A percentile compares a stretch with the other conserved stretches of the same genome.
Conservation (phyloP, 2,888 invertebrate genomes). For the Ectemnius continuus region DNA sequence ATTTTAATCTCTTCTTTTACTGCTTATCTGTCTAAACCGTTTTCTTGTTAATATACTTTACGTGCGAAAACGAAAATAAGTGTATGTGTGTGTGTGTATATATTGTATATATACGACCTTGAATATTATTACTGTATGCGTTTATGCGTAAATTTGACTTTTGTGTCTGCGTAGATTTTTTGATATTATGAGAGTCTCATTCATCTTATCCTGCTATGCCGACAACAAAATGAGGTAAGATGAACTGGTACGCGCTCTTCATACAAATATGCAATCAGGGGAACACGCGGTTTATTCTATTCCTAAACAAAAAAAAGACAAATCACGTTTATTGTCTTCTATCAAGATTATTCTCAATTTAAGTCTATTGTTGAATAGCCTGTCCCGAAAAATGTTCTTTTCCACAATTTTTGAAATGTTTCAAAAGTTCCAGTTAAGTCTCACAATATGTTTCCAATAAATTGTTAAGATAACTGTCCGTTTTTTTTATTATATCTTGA, state of each 20-base stretch:
- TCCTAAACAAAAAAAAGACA: slow-evolving; percentile 68
- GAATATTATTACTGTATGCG: slow-evolving; percentile 15
- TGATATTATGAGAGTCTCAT: slow-evolving; percentile 49
- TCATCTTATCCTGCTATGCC: slow-evolving; percentile 53
- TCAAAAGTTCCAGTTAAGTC: too few relatives aligned
- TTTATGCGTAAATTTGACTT: slow-evolving; percentile 38
- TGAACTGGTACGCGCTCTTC: slow-evolving; percentile 62
- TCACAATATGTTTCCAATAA: too few relatives aligned
- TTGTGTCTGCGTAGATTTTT: slow-evolving; percentile 33
- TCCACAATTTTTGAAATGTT: too few relatives aligned
- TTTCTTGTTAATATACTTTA: slow-evolving; percentile 32
- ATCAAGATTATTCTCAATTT: slow-evolving; percentile 16
- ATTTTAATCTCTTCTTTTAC: slow-evolving; percentile 32
- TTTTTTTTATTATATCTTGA: too few relatives aligned
- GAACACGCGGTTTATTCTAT: slow-evolving; percentile 63
- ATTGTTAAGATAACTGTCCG: too few relatives aligned
- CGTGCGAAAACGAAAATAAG: slow-evolving; percentile 26
- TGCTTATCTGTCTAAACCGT: slow-evolving; percentile 15
- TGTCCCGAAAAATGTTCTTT: neutral
- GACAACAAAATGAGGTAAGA: slow-evolving; percentile 64
- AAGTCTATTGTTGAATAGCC: slow-evolving; percentile 15
- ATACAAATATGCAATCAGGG: slow-evolving; percentile 66
- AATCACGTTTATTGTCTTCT: slow-evolving; percentile 56
- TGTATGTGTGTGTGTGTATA: slow-evolving; percentile 10
- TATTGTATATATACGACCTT: slow-evolving; percentile 3